Conservation (phyloP, 2,888 invertebrate species). For the Drosophila cognata region DNA sequence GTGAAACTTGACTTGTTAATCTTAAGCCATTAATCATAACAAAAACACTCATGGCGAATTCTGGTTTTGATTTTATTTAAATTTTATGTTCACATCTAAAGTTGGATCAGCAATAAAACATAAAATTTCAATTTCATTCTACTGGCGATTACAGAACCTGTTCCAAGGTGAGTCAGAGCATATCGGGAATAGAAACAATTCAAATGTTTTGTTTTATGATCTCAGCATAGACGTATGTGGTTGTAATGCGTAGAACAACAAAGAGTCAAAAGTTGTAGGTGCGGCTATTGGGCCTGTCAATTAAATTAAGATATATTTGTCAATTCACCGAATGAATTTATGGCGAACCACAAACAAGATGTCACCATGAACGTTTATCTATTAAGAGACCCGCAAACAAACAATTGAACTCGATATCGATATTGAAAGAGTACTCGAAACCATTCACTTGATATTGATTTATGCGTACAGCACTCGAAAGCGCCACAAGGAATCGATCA, state of each 20-base stretch:
- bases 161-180: background rate
- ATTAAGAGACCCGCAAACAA: constrained; percentile 24
- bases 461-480: constrained; percentile 2
- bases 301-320: constrained; percentile 31
- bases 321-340: constrained; percentile 32
- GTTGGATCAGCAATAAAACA: background rate
- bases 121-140: constrained; percentile 3
- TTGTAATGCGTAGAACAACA: background rate
- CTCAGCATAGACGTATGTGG: background rate
- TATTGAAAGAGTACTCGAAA: constrained; percentile 42
- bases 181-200: background rate
- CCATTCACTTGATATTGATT: constrained; percentile 50
- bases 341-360: constrained; percentile 23
- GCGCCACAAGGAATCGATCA: constrained; percentile 10
- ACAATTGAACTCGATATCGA: constrained; percentile 43
- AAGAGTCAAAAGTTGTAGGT: constrained; percentile 2
- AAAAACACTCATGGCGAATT: background rate
- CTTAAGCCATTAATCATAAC: background rate
- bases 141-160: background rate
- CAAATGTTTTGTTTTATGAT: background rate
- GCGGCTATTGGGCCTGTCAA: constrained; percentile 15
- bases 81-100: background rate
- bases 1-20: background rate
- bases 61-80: background rate
- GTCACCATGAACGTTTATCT: constrained; percentile 31